These are phyloP conservation scores for Antechinus flavipes DNA, from an alignment of 2,113 vertebrate genomes.

Conservation along the genomic window DNA sequence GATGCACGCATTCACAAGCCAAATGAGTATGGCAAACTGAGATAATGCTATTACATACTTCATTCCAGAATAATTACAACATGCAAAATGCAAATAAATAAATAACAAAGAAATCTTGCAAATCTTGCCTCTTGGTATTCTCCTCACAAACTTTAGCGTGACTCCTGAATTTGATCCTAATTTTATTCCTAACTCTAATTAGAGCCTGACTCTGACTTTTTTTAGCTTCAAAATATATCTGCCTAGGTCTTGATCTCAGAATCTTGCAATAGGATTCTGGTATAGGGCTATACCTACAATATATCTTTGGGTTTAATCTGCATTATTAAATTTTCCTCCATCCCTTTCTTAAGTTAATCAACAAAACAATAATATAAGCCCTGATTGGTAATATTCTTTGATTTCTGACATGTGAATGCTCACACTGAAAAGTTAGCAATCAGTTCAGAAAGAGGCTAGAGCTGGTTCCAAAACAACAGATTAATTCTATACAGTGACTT, in stretches of 20 bases:
- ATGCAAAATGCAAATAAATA: neutral
- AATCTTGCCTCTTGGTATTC: neutral
- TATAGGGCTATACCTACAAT: no score
- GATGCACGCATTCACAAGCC: neutral
- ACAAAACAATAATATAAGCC: neutral
- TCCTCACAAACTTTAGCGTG: neutral
- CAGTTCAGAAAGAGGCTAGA: neutral
- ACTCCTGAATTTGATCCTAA: neutral
- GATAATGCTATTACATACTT: neutral
- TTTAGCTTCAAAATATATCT: neutral
- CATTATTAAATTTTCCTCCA: neutral
- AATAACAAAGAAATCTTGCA: neutral
- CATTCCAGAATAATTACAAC: neutral
- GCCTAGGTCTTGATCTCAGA: neutral
- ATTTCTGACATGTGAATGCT: neutral
- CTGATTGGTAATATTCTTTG: neutral
- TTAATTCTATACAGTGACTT: neutral
- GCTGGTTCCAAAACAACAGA: neutral
- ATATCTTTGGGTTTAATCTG: neutral
- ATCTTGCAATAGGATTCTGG: neutral
- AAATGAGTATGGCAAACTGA: neutral
- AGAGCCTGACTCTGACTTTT: neutral
- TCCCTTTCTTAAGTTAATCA: neutral
- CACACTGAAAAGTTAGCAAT: neutral
- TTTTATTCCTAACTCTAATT: neutral